A percentile compares a stretch with the other conserved stretches of the same genome.
These are phyloP conservation scores for Microcebus lehilahytsara DNA, from an alignment of 2,113 vertebrate genomes.

Conservation along the genomic window DNA sequence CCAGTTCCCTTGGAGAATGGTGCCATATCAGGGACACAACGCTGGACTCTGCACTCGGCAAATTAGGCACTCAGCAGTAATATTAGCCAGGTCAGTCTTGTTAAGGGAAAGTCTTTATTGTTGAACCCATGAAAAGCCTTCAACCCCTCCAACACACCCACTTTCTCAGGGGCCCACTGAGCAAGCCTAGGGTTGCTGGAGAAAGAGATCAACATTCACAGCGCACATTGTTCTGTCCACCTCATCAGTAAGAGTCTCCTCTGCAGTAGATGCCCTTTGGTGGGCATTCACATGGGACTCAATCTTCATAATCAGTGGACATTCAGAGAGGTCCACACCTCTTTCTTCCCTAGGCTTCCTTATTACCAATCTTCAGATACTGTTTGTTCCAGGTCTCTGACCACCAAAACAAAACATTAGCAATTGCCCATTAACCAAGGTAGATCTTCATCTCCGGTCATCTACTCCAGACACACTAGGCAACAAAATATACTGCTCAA, in stretches of 20 bases:
- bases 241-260: background rate
- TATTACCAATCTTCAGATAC: background rate
- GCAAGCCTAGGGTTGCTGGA: background rate
- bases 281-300: background rate
- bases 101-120: background rate
- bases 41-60: background rate
- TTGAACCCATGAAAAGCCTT: background rate
- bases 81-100: background rate
- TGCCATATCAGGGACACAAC: background rate
- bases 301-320: background rate
- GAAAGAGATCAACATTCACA: background rate
- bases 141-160: background rate
- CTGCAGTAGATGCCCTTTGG: background rate
- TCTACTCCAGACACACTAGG: background rate
- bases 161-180: background rate
- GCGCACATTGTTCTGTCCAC: background rate
- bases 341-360: background rate
- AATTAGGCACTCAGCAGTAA: background rate
- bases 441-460: background rate
- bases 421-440: background rate
- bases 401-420: conserved; percentile 37
- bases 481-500: background rate
- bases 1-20: background rate
- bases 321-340: background rate
- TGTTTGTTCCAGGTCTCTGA: background rate